Conservation (phyloP, 1,140 invertebrate genomes). For the Papilio polyxenes region DNA sequence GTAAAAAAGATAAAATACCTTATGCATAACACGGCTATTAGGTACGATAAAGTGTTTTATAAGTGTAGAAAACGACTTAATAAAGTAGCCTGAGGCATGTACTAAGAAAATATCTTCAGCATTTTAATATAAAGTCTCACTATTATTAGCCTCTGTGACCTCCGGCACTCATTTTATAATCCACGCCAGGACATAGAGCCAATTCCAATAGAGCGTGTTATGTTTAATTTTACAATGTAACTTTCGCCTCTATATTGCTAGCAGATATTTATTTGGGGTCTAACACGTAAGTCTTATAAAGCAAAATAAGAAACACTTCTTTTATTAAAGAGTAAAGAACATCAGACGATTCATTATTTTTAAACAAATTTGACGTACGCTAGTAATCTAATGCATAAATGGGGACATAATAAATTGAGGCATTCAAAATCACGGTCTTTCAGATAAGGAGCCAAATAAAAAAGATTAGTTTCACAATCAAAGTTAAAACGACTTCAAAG, state of each 20-base stretch:
- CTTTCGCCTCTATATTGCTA: neutral
- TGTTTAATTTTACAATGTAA: neutral
- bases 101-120: neutral
- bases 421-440: neutral
- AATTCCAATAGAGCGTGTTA: neutral
- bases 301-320: too few relatives aligned
- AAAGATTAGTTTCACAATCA: neutral
- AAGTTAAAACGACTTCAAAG: neutral
- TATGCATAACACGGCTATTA: neutral
- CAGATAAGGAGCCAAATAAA: neutral
- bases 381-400: too few relatives aligned
- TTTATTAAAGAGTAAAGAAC: too few relatives aligned
- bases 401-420: too few relatives aligned
- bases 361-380: too few relatives aligned
- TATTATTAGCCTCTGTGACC: neutral
- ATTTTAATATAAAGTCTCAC: constrained; percentile 9
- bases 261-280: too few relatives aligned
- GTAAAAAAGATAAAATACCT: neutral
- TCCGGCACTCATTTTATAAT: neutral
- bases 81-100: neutral
- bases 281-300: too few relatives aligned
- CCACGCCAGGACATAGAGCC: constrained; percentile 1
- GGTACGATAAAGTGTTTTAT: neutral
- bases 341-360: too few relatives aligned
- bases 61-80: constrained; percentile 12